Percentiles rank a stretch among this genome's conserved stretches.
Evolutionary conservation across 2,888 invertebrate species (phyloP).

Genomic region (Macrophya alboannulata): DNA sequence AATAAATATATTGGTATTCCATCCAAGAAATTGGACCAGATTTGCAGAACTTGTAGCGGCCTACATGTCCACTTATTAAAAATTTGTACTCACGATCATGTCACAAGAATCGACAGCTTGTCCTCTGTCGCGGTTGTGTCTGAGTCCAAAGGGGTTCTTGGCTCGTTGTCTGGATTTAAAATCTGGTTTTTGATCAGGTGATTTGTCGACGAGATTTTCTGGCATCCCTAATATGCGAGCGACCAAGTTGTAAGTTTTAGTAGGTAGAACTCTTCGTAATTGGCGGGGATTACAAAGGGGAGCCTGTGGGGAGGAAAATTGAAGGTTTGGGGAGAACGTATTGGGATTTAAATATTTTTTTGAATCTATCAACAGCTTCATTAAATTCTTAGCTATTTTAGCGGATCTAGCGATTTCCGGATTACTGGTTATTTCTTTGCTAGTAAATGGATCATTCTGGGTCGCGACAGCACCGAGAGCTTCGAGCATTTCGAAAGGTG

Average conservation of each 20-base stretch:
- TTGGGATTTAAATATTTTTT: slow-evolving; percentile 69
- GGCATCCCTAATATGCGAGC: slow-evolving; percentile 73
- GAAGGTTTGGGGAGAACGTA: slow-evolving; percentile 67
- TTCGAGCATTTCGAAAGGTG: slow-evolving; percentile 63
- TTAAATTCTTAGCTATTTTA: slow-evolving; percentile 67
- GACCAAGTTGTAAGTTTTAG: slow-evolving; percentile 70
- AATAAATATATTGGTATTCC: no score
- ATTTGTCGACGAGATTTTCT: slow-evolving; percentile 54
- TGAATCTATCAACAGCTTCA: slow-evolving; percentile 72
- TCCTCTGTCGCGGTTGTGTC: background rate
- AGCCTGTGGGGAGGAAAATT: slow-evolving; percentile 72
- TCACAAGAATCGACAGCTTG: slow-evolving; percentile 15
- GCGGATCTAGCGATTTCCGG: slow-evolving; percentile 58
- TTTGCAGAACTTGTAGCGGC: background rate
- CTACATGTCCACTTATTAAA: background rate
- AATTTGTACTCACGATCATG: slow-evolving; percentile 34
- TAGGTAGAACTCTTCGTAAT: slow-evolving; percentile 69
- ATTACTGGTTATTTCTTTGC: background rate
- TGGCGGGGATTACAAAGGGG: slow-evolving; percentile 68
- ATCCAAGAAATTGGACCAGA: no score
- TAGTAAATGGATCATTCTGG: background rate
- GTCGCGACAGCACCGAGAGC: slow-evolving; percentile 64
- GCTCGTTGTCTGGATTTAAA: background rate
- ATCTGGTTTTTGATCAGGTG: background rate
- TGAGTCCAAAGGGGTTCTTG: slow-evolving; percentile 2